These are phyloP conservation scores for Mormyrops attenuatus DNA, from an alignment of 2,797 vertebrate species.

Conservation along the genomic window DNA sequence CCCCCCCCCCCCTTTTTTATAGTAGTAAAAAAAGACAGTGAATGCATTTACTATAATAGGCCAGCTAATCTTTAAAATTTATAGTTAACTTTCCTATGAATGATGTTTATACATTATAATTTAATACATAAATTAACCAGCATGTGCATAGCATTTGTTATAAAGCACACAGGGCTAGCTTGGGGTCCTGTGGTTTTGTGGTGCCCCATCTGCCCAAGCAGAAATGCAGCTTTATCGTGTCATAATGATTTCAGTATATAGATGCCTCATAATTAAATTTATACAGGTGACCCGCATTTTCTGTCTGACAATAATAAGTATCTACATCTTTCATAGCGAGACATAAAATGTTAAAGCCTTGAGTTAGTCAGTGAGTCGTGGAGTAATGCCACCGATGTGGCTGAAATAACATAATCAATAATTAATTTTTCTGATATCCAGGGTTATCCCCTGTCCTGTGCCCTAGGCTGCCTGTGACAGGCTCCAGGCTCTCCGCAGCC, in stretches of 20 bases:
- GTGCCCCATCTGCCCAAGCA: neutral
- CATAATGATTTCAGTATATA: neutral
- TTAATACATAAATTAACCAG: neutral
- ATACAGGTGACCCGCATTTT: neutral
- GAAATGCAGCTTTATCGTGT: neutral
- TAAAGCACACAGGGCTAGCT: neutral
- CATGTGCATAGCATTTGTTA: neutral
- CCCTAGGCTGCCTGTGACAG: neutral
- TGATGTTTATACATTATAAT: neutral
- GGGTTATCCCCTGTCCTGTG: neutral
- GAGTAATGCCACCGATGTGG: neutral
- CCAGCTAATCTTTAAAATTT: neutral
- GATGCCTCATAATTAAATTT: neutral
- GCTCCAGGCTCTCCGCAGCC: neutral
- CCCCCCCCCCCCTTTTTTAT: neutral
- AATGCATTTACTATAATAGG: too few relatives aligned
- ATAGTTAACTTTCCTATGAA: neutral
- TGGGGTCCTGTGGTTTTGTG: neutral
- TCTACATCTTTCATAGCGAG: neutral
- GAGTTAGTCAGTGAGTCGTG: neutral
- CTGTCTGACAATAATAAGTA: neutral
- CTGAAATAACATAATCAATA: constrained; percentile 4
- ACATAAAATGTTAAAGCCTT: constrained; percentile 1
- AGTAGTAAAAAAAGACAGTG: too few relatives aligned
- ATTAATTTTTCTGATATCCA: neutral